Conservation (phyloP, 2,888 invertebrate species). For the Diplolepis rosae region DNA sequence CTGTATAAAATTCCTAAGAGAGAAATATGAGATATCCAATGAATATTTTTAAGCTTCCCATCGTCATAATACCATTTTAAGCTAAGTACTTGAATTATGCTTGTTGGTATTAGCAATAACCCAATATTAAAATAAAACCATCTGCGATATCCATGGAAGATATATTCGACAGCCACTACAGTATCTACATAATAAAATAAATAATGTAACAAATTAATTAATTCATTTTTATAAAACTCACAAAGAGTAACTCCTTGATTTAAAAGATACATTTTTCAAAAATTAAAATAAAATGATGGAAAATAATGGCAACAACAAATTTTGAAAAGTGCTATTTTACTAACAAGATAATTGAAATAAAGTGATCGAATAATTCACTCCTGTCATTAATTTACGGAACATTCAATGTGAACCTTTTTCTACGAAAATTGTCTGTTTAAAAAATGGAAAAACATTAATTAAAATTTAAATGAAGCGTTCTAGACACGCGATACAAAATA, state of each 20-base stretch:
- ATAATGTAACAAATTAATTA: constrained; percentile 6
- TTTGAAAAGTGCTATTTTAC: not conserved
- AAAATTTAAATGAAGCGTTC: not conserved
- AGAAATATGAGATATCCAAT: constrained; percentile 77
- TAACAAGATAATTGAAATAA: not conserved
- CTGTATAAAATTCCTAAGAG: constrained; percentile 78
- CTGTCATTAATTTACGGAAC: not conserved
- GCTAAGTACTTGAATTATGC: constrained; percentile 78
- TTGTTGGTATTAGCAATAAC: constrained; percentile 77
- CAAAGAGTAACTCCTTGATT: not conserved
- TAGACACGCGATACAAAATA: not conserved
- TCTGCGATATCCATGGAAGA: constrained; percentile 75
- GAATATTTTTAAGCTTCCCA: constrained; percentile 73
- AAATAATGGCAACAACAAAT: too few species aligned
- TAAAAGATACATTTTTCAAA: not conserved
- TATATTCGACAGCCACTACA: constrained; percentile 77
- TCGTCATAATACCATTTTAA: constrained; percentile 77
- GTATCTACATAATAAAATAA: constrained; percentile 74
- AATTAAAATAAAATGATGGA: not conserved
- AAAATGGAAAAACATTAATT: not conserved
- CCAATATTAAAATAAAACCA: constrained; percentile 77
- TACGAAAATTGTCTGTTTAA: not conserved
- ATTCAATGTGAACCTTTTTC: not conserved
- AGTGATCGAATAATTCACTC: not conserved
- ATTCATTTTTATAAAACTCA: not conserved